Conservation (phyloP, 2,797 vertebrate species). For the Esox masquinongy region DNA sequence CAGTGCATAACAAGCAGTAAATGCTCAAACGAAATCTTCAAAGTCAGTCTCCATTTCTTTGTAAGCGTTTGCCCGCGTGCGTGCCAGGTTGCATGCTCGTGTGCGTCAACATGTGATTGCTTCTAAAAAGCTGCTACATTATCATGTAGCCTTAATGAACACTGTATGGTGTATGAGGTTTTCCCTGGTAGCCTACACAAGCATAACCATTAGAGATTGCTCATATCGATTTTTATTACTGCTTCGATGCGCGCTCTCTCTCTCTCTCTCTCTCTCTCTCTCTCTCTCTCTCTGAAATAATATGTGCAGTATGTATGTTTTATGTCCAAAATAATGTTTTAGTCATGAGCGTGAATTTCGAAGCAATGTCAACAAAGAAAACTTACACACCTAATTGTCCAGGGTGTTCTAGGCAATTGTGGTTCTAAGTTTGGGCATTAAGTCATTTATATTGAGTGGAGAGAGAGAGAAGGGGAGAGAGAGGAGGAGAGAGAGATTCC, state of each 20-base stretch:
- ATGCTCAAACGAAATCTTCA: no score
- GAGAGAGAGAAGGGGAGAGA: conserved; percentile 49
- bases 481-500: conserved; percentile 39
- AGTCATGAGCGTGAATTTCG: no score
- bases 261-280: background rate
- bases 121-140: background rate
- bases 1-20: no score
- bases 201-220: background rate
- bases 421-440: background rate
- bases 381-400: no score
- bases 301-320: background rate
- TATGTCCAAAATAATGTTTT: no score
- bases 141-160: background rate
- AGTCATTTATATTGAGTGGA: conserved; percentile 44
- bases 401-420: no score
- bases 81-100: background rate
- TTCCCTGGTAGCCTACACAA: background rate
- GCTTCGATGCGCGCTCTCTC: background rate
- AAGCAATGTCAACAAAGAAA: no score
- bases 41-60: no score
- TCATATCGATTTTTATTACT: background rate
- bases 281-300: conserved; percentile 15
- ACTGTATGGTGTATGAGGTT: background rate
- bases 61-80: background rate
- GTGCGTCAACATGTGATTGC: background rate